phyloP scores from a whole-genome alignment of 2,113 vertebrate genomes.

The Anguilla rostrata region DNA sequence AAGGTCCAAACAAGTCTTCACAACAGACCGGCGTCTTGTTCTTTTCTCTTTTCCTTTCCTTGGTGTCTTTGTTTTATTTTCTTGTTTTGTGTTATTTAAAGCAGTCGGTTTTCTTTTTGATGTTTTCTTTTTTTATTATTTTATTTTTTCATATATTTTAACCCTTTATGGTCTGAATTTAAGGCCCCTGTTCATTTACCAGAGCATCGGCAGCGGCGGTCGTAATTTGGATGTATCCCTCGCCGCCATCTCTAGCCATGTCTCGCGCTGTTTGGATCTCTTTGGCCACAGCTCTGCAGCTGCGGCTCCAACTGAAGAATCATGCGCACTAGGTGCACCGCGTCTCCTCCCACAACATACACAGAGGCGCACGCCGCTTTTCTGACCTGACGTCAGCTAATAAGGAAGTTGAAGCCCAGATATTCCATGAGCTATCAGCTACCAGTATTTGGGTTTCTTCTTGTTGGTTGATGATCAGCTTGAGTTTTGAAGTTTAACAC shows the following conservation, averaged over 20 bases:
- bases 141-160: conserved; percentile 33
- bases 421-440: conserved; percentile 12
- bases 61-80: conserved; percentile 27
- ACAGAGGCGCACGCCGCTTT: conserved; percentile 33
- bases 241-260: conserved; percentile 84
- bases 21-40: conserved; percentile 56
- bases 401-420: conserved; percentile 55
- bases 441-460: not conserved
- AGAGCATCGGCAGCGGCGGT: conserved; percentile 70
- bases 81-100: conserved; percentile 36
- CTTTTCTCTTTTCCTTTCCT: not conserved
- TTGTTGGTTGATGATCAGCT: not conserved
- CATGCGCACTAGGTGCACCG: conserved; percentile 65
- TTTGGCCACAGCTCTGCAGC: conserved; percentile 68
- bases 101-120: conserved; percentile 36
- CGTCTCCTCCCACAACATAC: conserved; percentile 54
- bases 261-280: conserved; percentile 69
- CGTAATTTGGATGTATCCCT: conserved; percentile 76
- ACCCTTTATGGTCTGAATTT: conserved; percentile 48
- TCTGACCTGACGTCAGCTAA: conserved; percentile 68
- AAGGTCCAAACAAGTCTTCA: conserved; percentile 73
- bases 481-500: conserved; percentile 39
- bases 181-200: conserved; percentile 77
- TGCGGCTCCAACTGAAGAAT: conserved; percentile 63
- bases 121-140: conserved; percentile 31